Conservation (phyloP, 2,113 vertebrate genomes). For the Perca flavescens region DNA sequence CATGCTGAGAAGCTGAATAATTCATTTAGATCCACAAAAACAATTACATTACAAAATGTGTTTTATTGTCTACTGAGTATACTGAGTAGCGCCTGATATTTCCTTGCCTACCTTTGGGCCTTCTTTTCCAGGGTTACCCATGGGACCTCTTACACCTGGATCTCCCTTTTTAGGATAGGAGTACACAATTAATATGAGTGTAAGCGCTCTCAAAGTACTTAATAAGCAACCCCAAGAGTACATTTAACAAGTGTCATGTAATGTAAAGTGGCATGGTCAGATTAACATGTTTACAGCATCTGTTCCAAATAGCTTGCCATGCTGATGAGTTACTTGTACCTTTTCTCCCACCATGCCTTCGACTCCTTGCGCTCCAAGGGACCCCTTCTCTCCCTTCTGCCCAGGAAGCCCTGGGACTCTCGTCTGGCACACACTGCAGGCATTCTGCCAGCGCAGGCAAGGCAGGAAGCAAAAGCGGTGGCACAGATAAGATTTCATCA, state of each 20-base stretch:
- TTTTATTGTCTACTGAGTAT: not conserved
- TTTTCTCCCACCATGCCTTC: conserved; percentile 78
- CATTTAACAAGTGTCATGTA: conserved; percentile 6
- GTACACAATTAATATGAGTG: not conserved
- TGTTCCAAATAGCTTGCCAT: conserved; percentile 17
- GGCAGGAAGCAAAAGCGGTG: conserved; percentile 55
- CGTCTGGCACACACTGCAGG: conserved; percentile 87
- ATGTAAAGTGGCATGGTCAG: conserved; percentile 8
- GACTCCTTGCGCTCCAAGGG: conserved; percentile 75
- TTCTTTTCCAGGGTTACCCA: conserved; percentile 95
- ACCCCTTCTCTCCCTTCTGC: conserved; percentile 86
- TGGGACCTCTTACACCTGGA: conserved; percentile 90
- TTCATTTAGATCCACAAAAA: not conserved
- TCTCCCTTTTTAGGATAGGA: conserved; percentile 86
- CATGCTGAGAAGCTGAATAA: conserved; percentile 2
- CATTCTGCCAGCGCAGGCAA: conserved; percentile 81
- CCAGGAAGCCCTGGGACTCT: conserved; percentile 84
- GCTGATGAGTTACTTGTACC: conserved; percentile 66
- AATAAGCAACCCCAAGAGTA: not conserved
- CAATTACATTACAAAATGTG: not conserved
- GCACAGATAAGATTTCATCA: conserved; percentile 74
- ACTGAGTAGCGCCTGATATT: not conserved
- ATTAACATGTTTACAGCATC: conserved; percentile 30
- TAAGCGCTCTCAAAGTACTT: conserved; percentile 2
- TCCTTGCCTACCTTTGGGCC: conserved; percentile 90